Conservation (phyloP, 2,888 invertebrate species). For the Ichneumoninae sp. region DNA sequence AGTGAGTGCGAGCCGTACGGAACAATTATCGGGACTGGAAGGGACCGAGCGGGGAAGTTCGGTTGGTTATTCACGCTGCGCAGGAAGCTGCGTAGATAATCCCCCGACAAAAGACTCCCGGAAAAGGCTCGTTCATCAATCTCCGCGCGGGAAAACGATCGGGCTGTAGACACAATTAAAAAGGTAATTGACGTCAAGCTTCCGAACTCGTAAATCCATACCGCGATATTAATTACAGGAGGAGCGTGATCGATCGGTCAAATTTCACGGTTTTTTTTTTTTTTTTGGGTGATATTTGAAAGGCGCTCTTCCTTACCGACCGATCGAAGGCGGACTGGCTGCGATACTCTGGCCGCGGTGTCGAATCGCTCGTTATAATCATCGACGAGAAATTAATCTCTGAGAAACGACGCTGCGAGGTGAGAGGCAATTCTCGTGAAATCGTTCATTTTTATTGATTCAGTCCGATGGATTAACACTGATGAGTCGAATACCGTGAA, state of each 20-base stretch:
- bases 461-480: no score
- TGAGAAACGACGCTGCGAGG: no score
- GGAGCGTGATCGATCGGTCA: background rate
- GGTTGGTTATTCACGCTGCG: background rate
- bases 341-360: no score
- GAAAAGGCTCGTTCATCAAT: conserved; percentile 28
- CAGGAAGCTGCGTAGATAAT: background rate
- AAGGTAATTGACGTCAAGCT: conserved; percentile 28
- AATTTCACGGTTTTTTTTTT: background rate
- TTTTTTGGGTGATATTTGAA: background rate
- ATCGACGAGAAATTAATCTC: no score
- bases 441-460: no score
- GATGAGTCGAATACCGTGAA: no score
- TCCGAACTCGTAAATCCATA: background rate
- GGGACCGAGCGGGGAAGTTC: background rate
- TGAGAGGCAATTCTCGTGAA: no score
- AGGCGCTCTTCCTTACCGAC: background rate
- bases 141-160: background rate
- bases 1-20: no score
- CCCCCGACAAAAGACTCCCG: conserved; percentile 6
- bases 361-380: no score
- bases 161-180: conserved; percentile 23
- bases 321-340: background rate
- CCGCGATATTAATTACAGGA: conserved; percentile 30
- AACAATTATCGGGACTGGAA: background rate